Base-by-base conservation (phyloP, 2,113 vertebrate genomes). In the Pampusana beccarii region DNA sequence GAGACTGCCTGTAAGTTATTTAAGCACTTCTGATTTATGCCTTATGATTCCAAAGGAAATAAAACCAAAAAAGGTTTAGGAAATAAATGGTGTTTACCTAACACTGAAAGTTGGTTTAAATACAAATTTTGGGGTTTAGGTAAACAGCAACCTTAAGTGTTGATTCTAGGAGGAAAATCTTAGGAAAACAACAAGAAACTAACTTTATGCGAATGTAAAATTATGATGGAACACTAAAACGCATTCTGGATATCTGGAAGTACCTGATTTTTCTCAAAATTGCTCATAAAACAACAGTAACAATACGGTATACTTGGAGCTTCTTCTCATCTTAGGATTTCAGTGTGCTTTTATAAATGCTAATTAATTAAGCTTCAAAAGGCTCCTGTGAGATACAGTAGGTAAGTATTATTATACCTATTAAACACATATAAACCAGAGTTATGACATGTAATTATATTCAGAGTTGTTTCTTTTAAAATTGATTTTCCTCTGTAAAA, bases 351-450 rank as follows among this genome's bases (percentile, higher is more conserved):
- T 96, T 95, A 90, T 75, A 94, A 94, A 96, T 13, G 42, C 21
- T 92, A 95, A 97, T 96, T 95, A 97, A 95, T 96, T 93, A 93
- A 96, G 83, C 83, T 87, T 90, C 88, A 74, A 74, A 96, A 87
- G 58, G 33, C 62, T 95, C 88, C 87, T 90, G 85, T 73, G 90
- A 95, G 94, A 96, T 95, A 91, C 67, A 92, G 77, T 54, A 96
- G 80, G 92, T 92, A 93, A 93, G 87, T 92, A 94, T 93, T 96
- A 95, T 86, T 94, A 91, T 74, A 90, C 80, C 92, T 96, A 93
- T 97, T 97, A 96, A 92, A 90, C 70, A 96, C 77, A 95, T 50
- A 93, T 88, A 97, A 97, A 95, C 62, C 74, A 95, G 86, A 97
- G 78, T 95, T 96, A 96, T 0, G 7, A 87, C 66, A 46, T 78